These are phyloP conservation scores for Junco hyemalis DNA, from an alignment of 2,113 vertebrate genomes.

Conservation along the genomic window DNA sequence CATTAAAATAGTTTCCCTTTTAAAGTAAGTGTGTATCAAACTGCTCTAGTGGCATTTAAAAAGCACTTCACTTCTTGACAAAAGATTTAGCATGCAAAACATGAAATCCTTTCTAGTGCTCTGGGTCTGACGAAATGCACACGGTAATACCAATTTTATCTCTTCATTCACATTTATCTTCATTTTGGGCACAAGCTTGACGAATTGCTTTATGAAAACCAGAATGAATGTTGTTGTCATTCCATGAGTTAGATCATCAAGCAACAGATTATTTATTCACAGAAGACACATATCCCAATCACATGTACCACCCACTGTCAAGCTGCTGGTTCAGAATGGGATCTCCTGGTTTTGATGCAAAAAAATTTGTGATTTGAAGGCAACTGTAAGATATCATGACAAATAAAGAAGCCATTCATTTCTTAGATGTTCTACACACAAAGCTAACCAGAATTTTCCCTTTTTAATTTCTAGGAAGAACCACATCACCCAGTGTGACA, in stretches of 20 bases:
- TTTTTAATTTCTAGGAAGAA: constrained; percentile 76
- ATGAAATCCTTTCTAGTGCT: not conserved
- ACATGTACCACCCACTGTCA: not conserved
- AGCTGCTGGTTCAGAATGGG: not conserved
- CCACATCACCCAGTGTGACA: constrained; percentile 60
- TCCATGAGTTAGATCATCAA: not conserved
- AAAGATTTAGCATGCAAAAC: not conserved
- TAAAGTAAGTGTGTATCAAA: not conserved
- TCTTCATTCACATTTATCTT: not conserved
- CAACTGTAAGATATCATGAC: not conserved
- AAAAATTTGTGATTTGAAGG: not conserved
- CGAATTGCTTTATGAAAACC: not conserved
- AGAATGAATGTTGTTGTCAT: not conserved
- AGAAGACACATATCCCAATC: not conserved
- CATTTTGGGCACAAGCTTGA: not conserved
- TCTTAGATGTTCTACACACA: constrained; percentile 48
- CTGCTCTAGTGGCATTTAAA: not conserved
- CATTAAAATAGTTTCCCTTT: not conserved
- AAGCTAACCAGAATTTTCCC: constrained; percentile 48
- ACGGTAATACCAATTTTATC: not conserved
- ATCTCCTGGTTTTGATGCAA: not conserved
- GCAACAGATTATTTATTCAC: not conserved
- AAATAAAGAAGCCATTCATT: constrained; percentile 39
- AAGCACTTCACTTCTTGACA: not conserved
- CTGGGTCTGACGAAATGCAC: not conserved